A percentile compares a stretch with the other conserved stretches of the same genome.
phyloP scores from a whole-genome alignment of 30 jellyfish, hydroid and myxozoan species.

The Cassiopea xamachana region DNA sequence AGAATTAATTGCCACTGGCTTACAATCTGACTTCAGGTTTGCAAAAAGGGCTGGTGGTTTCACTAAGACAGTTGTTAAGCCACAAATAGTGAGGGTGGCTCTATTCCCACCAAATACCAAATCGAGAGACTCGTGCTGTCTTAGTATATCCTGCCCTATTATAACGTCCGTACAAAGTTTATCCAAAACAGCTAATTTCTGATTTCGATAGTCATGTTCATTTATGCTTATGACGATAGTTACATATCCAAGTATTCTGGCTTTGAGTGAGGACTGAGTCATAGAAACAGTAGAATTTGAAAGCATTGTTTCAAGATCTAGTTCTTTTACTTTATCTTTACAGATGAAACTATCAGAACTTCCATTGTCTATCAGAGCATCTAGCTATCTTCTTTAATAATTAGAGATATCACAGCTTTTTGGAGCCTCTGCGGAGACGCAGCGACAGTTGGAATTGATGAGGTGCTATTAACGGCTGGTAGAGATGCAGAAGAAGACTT shows the following conservation, averaged over 20 bases:
- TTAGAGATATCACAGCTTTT: background rate
- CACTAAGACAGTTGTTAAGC: slow-evolving; percentile 34
- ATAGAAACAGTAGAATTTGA: slow-evolving; percentile 32
- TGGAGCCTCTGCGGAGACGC: slow-evolving; percentile 28
- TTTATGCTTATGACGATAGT: slow-evolving; percentile 1
- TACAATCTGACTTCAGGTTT: slow-evolving; percentile 58
- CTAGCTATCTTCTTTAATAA: background rate
- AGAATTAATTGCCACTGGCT: slow-evolving; percentile 85
- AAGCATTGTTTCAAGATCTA: background rate
- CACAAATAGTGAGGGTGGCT: slow-evolving; percentile 41
- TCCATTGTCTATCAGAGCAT: too few species aligned
- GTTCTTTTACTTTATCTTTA: background rate
- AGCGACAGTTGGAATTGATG: background rate
- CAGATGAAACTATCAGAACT: slow-evolving; percentile 37
- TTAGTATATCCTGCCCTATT: slow-evolving; percentile 48
- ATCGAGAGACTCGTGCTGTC: slow-evolving; percentile 27
- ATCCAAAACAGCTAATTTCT: slow-evolving; percentile 7
- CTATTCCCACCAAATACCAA: slow-evolving; percentile 35
- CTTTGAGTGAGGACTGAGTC: slow-evolving; percentile 41
- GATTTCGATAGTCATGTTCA: background rate
- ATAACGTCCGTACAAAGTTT: slow-evolving; percentile 47
- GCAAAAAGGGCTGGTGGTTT: slow-evolving; percentile 64
- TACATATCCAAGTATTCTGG: slow-evolving; percentile 23
- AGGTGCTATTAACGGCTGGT: background rate
- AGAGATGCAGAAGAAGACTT: slow-evolving; percentile 25